These are phyloP conservation scores for Propithecus perrieri DNA, from an alignment of 2,797 vertebrate genomes.

Conservation along the genomic window DNA sequence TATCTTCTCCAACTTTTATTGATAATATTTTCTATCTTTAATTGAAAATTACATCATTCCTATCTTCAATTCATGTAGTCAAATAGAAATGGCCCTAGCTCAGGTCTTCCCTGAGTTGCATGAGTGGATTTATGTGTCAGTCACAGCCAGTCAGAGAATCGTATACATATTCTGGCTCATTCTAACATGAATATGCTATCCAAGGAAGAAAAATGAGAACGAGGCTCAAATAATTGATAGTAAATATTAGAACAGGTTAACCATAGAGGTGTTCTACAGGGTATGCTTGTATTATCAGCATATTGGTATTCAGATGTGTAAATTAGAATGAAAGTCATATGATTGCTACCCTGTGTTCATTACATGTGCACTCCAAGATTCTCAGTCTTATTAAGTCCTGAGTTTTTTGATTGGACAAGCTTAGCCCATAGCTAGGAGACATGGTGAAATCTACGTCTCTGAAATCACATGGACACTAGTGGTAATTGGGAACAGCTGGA, in stretches of 20 bases:
- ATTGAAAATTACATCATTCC: neutral
- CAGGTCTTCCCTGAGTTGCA: neutral
- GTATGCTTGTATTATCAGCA: neutral
- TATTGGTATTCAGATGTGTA: neutral
- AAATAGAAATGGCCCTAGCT: neutral
- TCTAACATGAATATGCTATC: neutral
- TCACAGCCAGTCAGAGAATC: neutral
- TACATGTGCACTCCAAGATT: neutral
- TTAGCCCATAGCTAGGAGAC: neutral
- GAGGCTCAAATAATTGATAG: neutral
- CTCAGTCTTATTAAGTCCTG: neutral
- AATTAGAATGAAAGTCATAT: neutral
- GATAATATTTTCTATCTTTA: neutral
- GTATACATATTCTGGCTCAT: neutral
- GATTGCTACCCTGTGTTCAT: neutral
- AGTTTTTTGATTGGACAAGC: neutral
- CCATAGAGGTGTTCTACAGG: neutral
- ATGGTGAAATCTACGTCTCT: neutral
- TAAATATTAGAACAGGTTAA: neutral
- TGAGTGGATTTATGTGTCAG: neutral
- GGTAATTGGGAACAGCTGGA: neutral
- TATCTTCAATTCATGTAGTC: neutral
- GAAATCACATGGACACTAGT: neutral
- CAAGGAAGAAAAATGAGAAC: neutral
- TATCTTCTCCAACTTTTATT: neutral